Evolutionary conservation across 2,113 vertebrate genomes (phyloP).

Genomic region (Zosterops japonicus): DNA sequence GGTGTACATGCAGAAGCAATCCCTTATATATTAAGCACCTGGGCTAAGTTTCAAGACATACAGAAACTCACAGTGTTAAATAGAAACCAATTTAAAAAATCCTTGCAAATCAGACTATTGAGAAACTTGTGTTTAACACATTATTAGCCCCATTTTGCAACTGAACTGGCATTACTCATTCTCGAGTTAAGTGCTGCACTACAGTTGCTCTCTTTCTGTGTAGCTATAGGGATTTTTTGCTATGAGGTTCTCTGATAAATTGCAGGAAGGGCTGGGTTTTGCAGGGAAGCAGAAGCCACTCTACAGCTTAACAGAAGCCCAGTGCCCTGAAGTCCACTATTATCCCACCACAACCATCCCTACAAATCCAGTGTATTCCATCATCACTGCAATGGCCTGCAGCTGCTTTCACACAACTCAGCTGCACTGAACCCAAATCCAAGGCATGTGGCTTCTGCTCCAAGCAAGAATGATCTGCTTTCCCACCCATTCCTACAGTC

Average conservation of each 20-base stretch:
- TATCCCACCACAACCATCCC: background rate
- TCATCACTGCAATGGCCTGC: background rate
- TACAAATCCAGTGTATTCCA: background rate
- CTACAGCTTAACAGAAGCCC: background rate
- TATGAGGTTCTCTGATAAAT: background rate
- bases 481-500: too few species aligned
- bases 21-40: background rate
- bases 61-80: background rate
- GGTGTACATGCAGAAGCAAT: background rate
- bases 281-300: background rate
- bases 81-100: background rate
- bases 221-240: background rate
- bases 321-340: background rate
- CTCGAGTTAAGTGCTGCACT: background rate
- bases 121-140: background rate
- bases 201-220: background rate
- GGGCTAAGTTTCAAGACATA: background rate
- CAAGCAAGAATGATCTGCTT: background rate
- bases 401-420: background rate
- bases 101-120: background rate
- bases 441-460: accelerated
- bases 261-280: background rate
- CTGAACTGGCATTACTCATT: background rate
- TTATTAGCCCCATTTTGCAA: background rate
- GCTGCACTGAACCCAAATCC: background rate